These are phyloP conservation scores for Neotoxoptera formosana DNA, from an alignment of 1,140 invertebrate species.

Conservation along the genomic window DNA sequence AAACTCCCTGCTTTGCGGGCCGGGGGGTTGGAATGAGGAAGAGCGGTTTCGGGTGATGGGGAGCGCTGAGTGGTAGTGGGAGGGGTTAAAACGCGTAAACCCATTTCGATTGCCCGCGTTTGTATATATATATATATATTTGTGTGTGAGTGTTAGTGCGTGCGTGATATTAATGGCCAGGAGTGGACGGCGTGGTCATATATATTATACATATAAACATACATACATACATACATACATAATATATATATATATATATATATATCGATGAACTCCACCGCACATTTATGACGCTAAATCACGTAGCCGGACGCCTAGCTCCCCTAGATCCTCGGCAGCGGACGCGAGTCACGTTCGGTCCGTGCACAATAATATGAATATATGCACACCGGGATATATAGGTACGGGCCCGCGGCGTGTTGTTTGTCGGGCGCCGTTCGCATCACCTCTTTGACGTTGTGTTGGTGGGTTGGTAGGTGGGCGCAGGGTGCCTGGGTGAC, in stretches of 20 bases:
- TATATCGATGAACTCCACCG: conserved; percentile 20
- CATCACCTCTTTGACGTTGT: background rate
- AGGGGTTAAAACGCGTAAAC: conserved; percentile 35
- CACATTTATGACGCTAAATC: conserved; percentile 49
- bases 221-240: too few relatives aligned
- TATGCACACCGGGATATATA: conserved; percentile 8
- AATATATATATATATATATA: background rate
- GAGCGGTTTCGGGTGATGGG: background rate
- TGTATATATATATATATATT: background rate
- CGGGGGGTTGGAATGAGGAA: background rate
- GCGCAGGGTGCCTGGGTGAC: background rate
- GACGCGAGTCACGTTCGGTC: conserved; percentile 51
- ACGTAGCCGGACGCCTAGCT: conserved; percentile 41
- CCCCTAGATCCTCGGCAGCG: background rate
- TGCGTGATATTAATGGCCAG: too few relatives aligned
- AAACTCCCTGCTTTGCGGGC: background rate
- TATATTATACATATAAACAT: background rate
- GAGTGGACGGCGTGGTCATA: too few relatives aligned
- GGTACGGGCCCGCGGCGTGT: background rate
- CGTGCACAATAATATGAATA: conserved; percentile 20
- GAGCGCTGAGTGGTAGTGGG: background rate
- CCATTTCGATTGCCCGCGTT: background rate
- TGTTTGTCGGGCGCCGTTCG: background rate
- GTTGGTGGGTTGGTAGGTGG: background rate
- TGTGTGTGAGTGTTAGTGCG: background rate